A percentile compares a stretch with the other conserved stretches of the same genome.
Evolutionary conservation across 2,888 invertebrate genomes (phyloP).

Genomic region (Agrotis ipsilon): DNA sequence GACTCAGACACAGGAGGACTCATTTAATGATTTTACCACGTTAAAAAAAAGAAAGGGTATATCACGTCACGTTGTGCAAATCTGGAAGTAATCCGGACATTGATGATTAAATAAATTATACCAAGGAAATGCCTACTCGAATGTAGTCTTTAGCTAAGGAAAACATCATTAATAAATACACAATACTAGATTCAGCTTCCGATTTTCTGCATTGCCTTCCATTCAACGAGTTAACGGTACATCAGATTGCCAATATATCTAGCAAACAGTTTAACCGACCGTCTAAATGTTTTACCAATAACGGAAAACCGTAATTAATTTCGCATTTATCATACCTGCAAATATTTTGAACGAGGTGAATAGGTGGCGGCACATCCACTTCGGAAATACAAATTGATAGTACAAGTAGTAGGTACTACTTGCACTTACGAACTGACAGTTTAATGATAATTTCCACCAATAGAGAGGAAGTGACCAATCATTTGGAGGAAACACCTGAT

Average conservation of each 20-base stretch:
- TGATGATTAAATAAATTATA: too few relatives aligned
- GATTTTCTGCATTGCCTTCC: conserved; percentile 8
- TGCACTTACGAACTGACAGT: conserved; percentile 15
- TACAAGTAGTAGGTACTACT: conserved; percentile 14
- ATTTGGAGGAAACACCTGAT: conserved; percentile 54
- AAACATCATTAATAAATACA: not conserved
- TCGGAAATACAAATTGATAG: conserved; percentile 46
- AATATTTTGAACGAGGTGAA: conserved; percentile 27
- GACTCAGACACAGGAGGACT: too few relatives aligned
- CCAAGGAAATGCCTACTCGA: too few relatives aligned
- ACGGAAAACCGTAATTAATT: conserved; percentile 54
- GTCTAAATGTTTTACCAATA: conserved; percentile 26
- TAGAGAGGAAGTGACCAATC: conserved; percentile 69
- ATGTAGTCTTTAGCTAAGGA: too few relatives aligned
- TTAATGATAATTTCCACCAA: conserved; percentile 67
- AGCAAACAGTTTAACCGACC: not conserved
- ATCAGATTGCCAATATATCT: conserved; percentile 27
- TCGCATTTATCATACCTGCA: conserved; percentile 47
- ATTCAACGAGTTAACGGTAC: conserved; percentile 22
- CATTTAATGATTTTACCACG: too few relatives aligned
- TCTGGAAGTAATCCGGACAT: too few relatives aligned
- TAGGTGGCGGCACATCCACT: conserved; percentile 5
- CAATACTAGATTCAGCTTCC: conserved; percentile 18
- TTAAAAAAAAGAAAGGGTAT: too few relatives aligned
- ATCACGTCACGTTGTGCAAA: too few relatives aligned